These are phyloP conservation scores for Passer montanus DNA, from an alignment of 2,113 vertebrate genomes.

Conservation along the genomic window DNA sequence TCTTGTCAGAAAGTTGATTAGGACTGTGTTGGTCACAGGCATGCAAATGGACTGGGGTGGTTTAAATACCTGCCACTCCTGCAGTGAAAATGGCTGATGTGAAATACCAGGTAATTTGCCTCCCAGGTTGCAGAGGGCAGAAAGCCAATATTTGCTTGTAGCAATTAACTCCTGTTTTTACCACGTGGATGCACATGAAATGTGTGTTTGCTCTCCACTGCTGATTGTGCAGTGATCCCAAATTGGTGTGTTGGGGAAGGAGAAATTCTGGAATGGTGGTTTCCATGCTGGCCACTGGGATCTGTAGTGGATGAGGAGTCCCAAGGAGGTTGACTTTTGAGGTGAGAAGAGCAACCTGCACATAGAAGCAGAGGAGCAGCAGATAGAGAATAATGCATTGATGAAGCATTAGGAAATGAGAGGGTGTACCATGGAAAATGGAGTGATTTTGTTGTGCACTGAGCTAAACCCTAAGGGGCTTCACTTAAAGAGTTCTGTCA, in stretches of 20 bases:
- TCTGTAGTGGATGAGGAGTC: neutral
- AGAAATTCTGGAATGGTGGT: neutral
- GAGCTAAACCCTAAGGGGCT: neutral
- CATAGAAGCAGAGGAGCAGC: neutral
- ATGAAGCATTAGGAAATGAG: neutral
- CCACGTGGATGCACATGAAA: fast-evolving
- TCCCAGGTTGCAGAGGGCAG: neutral
- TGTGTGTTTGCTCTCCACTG: neutral
- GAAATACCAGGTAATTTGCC: neutral
- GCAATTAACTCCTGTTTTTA: neutral
- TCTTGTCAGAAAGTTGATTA: neutral
- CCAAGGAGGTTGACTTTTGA: neutral
- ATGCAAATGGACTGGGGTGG: neutral
- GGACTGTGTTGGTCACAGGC: neutral
- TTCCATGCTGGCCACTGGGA: neutral
- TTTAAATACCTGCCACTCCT: neutral
- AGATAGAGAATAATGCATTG: neutral
- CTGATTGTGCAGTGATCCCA: fast-evolving
- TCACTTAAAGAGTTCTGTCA: neutral
- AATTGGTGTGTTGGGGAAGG: fast-evolving
- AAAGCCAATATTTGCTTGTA: neutral
- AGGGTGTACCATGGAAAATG: neutral
- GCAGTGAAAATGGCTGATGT: neutral
- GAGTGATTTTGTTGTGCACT: neutral
- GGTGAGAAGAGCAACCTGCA: neutral